A percentile compares a stretch with the other conserved stretches of the same genome.
These are phyloP conservation scores for Electrophaes corylata DNA, from an alignment of 2,888 invertebrate genomes.

Conservation along the genomic window DNA sequence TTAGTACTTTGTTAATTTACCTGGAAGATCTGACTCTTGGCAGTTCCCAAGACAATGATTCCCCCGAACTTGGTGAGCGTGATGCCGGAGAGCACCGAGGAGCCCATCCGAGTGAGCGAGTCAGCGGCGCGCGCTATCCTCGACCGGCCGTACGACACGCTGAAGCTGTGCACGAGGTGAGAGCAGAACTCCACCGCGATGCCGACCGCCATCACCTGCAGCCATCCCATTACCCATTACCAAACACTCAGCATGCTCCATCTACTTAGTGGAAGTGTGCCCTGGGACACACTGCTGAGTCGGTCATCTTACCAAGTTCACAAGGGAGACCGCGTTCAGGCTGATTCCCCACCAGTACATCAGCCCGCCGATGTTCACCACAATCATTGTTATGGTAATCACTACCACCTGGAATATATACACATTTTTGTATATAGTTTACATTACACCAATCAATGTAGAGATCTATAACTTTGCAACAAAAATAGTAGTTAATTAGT, in stretches of 20 bases:
- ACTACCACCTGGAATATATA: slow-evolving; percentile 87
- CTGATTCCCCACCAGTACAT: slow-evolving; percentile 99
- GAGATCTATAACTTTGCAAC: too few relatives aligned
- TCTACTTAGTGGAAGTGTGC: too few relatives aligned
- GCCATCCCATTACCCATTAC: too few relatives aligned
- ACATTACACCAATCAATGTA: too few relatives aligned
- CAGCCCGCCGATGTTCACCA: slow-evolving; percentile 95
- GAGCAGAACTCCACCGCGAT: slow-evolving; percentile 99
- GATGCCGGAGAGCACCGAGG: slow-evolving; percentile 98
- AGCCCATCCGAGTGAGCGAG: slow-evolving; percentile 95
- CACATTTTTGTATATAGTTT: background rate
- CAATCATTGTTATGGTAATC: slow-evolving; percentile 96
- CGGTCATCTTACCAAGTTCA: slow-evolving; percentile 90
- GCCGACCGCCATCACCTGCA: slow-evolving; percentile 97
- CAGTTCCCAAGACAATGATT: slow-evolving; percentile 97
- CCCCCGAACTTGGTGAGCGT: slow-evolving; percentile 99
- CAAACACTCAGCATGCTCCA: too few relatives aligned
- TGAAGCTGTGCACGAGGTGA: slow-evolving; percentile 97
- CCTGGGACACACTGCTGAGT: too few relatives aligned
- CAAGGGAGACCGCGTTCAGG: slow-evolving; percentile 97
- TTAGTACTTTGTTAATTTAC: too few relatives aligned
- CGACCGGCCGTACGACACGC: slow-evolving; percentile 88
- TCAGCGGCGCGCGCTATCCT: slow-evolving; percentile 91
- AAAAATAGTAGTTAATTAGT: too few relatives aligned
- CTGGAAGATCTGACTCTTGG: slow-evolving; percentile 95